A percentile compares a stretch with the other conserved stretches of the same genome.
phyloP scores from a whole-genome alignment of 2,797 vertebrate genomes.

The Apodemus agrarius region DNA sequence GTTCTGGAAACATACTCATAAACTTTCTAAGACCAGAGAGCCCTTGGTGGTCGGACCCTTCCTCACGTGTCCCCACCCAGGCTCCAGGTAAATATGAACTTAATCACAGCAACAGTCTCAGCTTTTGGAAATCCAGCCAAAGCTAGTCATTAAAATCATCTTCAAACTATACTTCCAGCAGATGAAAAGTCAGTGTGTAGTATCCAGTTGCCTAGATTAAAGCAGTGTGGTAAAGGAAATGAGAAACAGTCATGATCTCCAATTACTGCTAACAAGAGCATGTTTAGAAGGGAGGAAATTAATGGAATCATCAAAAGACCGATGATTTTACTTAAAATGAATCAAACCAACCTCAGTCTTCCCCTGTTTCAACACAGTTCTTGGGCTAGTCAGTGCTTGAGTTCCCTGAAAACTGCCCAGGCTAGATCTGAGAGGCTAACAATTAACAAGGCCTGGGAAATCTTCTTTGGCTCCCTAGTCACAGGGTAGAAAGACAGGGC shows the following conservation, averaged over 20 bases:
- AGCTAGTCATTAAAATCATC: conserved; percentile 61
- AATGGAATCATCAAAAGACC: conserved; percentile 73
- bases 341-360: conserved; percentile 62
- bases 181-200: conserved; percentile 52
- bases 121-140: conserved; percentile 49
- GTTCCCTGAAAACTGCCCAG: conserved; percentile 32
- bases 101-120: conserved; percentile 6
- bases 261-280: conserved; percentile 65
- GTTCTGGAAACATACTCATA: not conserved
- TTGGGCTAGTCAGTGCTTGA: conserved; percentile 49
- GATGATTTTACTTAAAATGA: conserved; percentile 69
- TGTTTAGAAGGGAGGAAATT: conserved; percentile 69
- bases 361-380: conserved; percentile 62
- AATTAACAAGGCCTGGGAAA: conserved; percentile 53
- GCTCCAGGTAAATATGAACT: not conserved
- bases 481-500: conserved; percentile 18
- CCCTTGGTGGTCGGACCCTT: not conserved
- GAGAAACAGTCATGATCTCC: conserved; percentile 64
- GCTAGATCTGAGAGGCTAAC: conserved; percentile 33
- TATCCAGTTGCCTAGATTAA: conserved; percentile 71
- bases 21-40: not conserved
- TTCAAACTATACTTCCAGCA: conserved; percentile 58
- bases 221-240: conserved; percentile 22
- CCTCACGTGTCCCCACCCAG: not conserved
- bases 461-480: not conserved